These are phyloP conservation scores for Halichoerus grypus DNA, from an alignment of 2,113 vertebrate species.

Conservation along the genomic window DNA sequence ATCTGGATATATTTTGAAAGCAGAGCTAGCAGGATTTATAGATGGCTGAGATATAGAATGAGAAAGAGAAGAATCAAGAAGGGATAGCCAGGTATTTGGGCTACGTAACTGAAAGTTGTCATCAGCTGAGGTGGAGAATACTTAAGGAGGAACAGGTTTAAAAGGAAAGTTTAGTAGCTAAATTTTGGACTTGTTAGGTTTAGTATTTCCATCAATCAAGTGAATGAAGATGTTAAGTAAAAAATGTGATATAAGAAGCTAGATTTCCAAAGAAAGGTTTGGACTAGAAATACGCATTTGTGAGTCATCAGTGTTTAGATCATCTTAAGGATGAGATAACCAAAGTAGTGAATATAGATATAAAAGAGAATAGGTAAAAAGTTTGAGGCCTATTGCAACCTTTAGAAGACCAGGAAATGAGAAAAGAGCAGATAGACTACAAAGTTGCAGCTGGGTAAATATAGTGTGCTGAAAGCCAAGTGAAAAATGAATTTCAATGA, in stretches of 20 bases:
- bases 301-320: neutral
- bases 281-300: neutral
- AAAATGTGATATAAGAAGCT: neutral
- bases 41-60: neutral
- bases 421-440: neutral
- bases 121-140: neutral
- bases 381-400: neutral
- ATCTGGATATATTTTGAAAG: neutral
- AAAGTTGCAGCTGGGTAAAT: neutral
- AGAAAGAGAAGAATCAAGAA: neutral
- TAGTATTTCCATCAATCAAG: neutral
- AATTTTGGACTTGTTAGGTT: neutral
- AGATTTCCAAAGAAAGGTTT: neutral
- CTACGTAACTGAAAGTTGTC: neutral
- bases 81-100: neutral
- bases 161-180: neutral
- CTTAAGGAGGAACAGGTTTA: neutral
- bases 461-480: neutral
- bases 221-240: neutral
- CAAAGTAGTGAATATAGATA: neutral
- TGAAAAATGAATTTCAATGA: neutral
- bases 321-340: neutral
- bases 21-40: neutral
- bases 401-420: neutral
- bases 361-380: neutral